Evolutionary conservation across 1,140 invertebrate genomes (phyloP).

Genomic region (Drosophila kohkoa): DNA sequence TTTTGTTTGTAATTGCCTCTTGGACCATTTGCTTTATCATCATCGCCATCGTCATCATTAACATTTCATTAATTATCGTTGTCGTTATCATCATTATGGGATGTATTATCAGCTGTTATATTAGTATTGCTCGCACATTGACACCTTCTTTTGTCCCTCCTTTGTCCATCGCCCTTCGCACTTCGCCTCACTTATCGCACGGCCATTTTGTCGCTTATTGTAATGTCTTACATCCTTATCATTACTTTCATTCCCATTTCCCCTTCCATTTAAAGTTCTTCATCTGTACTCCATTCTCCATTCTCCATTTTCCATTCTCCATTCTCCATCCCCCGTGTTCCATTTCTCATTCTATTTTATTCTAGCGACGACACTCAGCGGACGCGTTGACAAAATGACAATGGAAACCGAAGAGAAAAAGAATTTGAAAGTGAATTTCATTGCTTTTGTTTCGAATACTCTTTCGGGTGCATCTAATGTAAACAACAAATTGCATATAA

Average conservation of each 20-base stretch:
- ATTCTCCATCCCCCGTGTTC: conserved; percentile 8
- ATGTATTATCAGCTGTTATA: conserved; percentile 34
- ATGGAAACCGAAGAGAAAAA: conserved; percentile 48
- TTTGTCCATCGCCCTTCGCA: conserved; percentile 28
- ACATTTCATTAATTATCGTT: conserved; percentile 32
- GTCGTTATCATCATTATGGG: conserved; percentile 49
- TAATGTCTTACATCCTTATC: conserved; percentile 78
- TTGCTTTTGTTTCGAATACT: conserved; percentile 7
- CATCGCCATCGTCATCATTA: conserved; percentile 17
- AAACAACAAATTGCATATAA: background rate
- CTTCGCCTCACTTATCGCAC: conserved; percentile 57
- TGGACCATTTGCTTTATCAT: conserved; percentile 77
- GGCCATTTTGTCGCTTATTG: conserved; percentile 72
- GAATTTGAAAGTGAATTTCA: conserved; percentile 4
- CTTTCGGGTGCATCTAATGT: background rate
- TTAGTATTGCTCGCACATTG: conserved; percentile 73
- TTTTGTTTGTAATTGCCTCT: conserved; percentile 69
- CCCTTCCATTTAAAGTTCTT: background rate
- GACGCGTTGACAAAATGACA: conserved; percentile 80
- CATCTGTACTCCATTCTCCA: conserved; percentile 1
- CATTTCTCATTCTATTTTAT: conserved; percentile 43
- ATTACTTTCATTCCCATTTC: conserved; percentile 53
- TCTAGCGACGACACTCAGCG: conserved; percentile 67
- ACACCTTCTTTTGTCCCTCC: conserved; percentile 60
- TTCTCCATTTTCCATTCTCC: background rate